phyloP scores from a whole-genome alignment of 2,888 invertebrate genomes.

The Tinea semifulvella region DNA sequence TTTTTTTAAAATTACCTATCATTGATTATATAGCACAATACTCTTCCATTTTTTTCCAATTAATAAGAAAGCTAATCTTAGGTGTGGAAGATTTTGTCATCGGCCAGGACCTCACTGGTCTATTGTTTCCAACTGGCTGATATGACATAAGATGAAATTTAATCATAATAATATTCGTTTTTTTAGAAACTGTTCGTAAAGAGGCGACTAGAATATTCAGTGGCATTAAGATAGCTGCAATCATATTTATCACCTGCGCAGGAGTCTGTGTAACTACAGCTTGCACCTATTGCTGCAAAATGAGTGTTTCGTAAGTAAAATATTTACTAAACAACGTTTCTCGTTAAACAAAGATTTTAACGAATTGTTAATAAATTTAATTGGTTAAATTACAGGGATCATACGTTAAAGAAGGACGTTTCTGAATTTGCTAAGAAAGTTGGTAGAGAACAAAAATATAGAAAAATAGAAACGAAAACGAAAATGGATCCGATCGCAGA shows the following conservation, averaged over 20 bases:
- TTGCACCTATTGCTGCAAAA: constrained; percentile 43
- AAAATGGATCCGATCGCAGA: constrained; percentile 26
- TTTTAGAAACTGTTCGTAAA: constrained; percentile 35
- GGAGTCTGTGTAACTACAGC: constrained; percentile 32
- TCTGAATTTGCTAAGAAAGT: constrained; percentile 36
- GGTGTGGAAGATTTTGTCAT: too few relatives aligned
- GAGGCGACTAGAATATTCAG: constrained; percentile 37
- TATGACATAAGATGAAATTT: too few relatives aligned
- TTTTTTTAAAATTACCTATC: too few relatives aligned
- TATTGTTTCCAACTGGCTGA: too few relatives aligned
- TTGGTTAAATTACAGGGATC: constrained; percentile 33
- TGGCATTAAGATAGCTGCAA: constrained; percentile 34
- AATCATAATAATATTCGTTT: constrained; percentile 14
- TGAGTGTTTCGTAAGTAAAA: constrained; percentile 38
- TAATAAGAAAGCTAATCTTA: too few relatives aligned
- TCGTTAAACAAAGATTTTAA: not conserved
- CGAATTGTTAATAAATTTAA: not conserved
- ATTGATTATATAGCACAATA: too few relatives aligned
- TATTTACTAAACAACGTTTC: constrained; percentile 1
- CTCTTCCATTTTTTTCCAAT: too few relatives aligned
- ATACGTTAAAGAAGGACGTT: constrained; percentile 31
- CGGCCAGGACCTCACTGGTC: too few relatives aligned
- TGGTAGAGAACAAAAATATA: constrained; percentile 30
- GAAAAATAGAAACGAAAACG: constrained; percentile 23
- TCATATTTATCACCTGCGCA: constrained; percentile 37